Evolutionary conservation across 2,797 vertebrate species (phyloP).

Genomic region (Pseudochromis fuscus): DNA sequence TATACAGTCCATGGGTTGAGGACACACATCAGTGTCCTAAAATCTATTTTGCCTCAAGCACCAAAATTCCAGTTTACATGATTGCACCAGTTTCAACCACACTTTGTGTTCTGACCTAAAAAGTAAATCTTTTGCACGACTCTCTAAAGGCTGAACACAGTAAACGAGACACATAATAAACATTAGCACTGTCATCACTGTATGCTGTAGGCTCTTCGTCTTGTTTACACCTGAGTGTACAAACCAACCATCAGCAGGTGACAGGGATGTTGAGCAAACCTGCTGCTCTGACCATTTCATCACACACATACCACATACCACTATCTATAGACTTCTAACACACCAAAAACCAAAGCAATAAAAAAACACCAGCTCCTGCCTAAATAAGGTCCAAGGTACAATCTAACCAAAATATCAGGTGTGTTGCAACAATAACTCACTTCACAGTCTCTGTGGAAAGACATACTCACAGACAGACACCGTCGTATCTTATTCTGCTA

Average conservation of each 20-base stretch:
- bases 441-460: conserved; percentile 27
- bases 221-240: neutral
- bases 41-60: too few relatives aligned
- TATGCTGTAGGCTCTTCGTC: neutral
- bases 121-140: too few relatives aligned
- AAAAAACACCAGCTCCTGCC: neutral
- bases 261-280: neutral
- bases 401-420: conserved; percentile 53
- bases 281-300: neutral
- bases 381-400: conserved; percentile 32
- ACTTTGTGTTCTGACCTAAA: too few relatives aligned
- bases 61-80: too few relatives aligned
- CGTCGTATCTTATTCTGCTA: conserved; percentile 67
- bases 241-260: neutral
- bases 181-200: neutral
- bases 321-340: neutral
- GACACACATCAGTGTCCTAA: too few relatives aligned
- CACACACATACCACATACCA: neutral
- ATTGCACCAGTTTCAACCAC: too few relatives aligned
- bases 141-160: too few relatives aligned
- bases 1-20: too few relatives aligned
- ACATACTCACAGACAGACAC: conserved; percentile 49
- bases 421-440: conserved; percentile 31
- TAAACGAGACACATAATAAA: too few relatives aligned
- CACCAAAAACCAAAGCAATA: neutral